These are phyloP conservation scores for Phaethon lepturus DNA, from an alignment of 2,113 vertebrate species.

Conservation along the genomic window DNA sequence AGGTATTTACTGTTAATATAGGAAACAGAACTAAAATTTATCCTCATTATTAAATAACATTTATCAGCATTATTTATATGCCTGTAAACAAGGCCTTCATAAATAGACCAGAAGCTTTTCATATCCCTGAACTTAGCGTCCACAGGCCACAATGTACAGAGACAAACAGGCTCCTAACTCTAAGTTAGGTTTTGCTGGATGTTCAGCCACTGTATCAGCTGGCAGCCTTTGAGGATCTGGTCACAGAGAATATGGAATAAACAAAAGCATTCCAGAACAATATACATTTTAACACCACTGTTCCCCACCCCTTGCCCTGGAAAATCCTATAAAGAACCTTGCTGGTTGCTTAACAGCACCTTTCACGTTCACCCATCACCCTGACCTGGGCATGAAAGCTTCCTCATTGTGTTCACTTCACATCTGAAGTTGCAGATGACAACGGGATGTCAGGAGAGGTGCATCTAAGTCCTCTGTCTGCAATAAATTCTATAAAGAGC, in stretches of 20 bases:
- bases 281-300: not conserved
- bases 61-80: not conserved
- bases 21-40: not conserved
- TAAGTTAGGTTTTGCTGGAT: not conserved
- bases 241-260: not conserved
- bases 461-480: rapidly evolving
- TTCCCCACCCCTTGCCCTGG: not conserved
- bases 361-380: not conserved
- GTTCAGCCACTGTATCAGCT: not conserved
- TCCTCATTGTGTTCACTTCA: not conserved
- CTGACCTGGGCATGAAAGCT: not conserved
- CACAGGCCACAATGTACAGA: not conserved
- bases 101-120: not conserved
- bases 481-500: not conserved
- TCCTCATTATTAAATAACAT: not conserved
- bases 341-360: not conserved
- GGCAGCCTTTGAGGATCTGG: not conserved
- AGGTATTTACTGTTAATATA: not conserved
- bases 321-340: not conserved
- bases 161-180: not conserved
- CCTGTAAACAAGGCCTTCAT: not conserved
- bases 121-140: not conserved
- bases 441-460: not conserved
- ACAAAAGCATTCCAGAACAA: not conserved
- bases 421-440: not conserved